phyloP scores from a whole-genome alignment of 1,140 invertebrate genomes.

The Metopolophium dirhodum region DNA sequence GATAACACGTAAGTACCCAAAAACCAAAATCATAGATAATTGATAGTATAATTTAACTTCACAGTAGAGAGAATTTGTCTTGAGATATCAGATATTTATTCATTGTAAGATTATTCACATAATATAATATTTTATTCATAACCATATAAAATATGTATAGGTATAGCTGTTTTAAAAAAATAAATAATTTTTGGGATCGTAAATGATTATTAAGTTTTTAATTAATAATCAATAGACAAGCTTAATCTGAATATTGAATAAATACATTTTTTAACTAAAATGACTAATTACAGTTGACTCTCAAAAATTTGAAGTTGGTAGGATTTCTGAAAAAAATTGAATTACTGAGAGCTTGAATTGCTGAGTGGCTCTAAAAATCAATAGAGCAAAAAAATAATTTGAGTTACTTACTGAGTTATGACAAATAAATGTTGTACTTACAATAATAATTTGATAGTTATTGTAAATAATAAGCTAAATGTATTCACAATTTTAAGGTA shows the following conservation, averaged over 20 bases:
- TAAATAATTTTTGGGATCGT: not conserved
- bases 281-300: not conserved
- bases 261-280: not conserved
- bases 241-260: too few species aligned
- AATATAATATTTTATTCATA: not conserved
- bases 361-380: too few species aligned
- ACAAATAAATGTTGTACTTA: too few species aligned
- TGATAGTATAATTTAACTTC: not conserved
- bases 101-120: not conserved
- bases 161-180: not conserved
- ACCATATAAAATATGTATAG: not conserved
- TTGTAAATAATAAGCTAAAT: too few species aligned
- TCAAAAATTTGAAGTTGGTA: too few species aligned
- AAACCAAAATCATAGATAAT: not conserved
- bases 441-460: too few species aligned
- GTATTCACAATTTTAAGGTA: too few species aligned
- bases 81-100: not conserved
- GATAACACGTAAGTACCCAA: too few species aligned
- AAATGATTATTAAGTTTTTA: not conserved
- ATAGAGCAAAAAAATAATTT: too few species aligned
- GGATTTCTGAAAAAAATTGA: too few species aligned
- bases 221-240: not conserved
- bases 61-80: not conserved
- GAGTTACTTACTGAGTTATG: too few species aligned
- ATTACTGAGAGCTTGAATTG: too few species aligned